Evolutionary conservation across 2,113 vertebrate genomes (phyloP), one percentile per base, ranked within the genome.

Genomic region (Poicephalus gulielmi): DNA sequence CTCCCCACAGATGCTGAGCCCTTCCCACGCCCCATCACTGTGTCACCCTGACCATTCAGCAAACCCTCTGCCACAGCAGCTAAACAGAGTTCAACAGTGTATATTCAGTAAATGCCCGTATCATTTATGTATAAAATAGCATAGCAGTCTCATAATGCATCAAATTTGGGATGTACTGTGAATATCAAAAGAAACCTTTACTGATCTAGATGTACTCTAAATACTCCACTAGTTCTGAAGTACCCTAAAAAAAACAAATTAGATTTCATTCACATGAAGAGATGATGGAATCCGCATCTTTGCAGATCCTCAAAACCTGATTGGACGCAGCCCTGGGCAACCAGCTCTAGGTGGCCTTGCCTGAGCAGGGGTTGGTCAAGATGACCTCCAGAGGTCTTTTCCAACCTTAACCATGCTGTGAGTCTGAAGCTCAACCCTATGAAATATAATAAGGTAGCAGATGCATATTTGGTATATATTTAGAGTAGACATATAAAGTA

Each of bases 21-120:
- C 18, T 77, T 73, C 25, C 37, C n/a, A 52, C 5, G 17, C 17
- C n/a, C 33, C 0, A 0, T 30, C 17, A 39, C 2, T 0, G 2
- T 27, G 17, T 70, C 52, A 68, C 6, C 24, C 11, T 44, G 20
- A 11, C 62, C 41, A 41, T 18, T 25, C 67, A 59, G 28, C 9
- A 79, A 86, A 41, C 3, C 11, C 47, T 17, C 25, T 35, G 27
- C 49, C 44, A 64, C 30, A 74, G 39, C 33, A 44, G 60, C 0
- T 0, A 69, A 77, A 83, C 31, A 46, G 71, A 69, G 10, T 6
- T 81, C 81, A 74, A 59, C 39, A 43, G 33, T 18, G 39, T 22
- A 28, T 2, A 43, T 14, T 31, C 28, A n/a, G 35, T 20, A 33
- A 74, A 50, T 11, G n/a, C 13, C 12, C 10, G 5, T 8, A 5